These are phyloP conservation scores for Picus viridis DNA, from an alignment of 2,797 vertebrate species.

Conservation along the genomic window DNA sequence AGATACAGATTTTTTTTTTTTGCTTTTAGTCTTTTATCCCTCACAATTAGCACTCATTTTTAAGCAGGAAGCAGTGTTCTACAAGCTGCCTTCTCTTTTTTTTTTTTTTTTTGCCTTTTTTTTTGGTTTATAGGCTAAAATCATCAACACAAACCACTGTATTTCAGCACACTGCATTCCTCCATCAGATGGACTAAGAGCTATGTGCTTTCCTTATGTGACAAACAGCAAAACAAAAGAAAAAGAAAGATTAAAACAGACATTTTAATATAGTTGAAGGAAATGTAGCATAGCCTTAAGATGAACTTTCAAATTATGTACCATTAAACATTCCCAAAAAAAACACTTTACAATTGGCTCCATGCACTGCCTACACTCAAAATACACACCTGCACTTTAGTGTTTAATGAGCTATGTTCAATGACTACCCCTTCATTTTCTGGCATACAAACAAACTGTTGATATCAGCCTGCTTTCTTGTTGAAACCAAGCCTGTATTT, in stretches of 20 bases:
- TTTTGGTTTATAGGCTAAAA: neutral
- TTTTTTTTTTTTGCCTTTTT: neutral
- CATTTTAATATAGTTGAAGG: neutral
- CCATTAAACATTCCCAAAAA: neutral
- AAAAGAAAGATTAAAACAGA: neutral
- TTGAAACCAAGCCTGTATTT: neutral
- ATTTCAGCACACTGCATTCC: neutral
- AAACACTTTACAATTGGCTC: neutral
- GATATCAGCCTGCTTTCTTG: neutral
- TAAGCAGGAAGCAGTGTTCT: neutral
- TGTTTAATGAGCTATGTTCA: neutral
- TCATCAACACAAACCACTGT: neutral
- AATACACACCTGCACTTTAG: neutral
- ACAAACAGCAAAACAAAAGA: neutral
- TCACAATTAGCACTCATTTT: neutral
- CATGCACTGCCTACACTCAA: neutral
- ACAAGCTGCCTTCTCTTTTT: neutral
- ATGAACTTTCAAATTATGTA: neutral
- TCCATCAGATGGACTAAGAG: neutral
- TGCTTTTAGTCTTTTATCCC: neutral
- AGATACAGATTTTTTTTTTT: neutral
- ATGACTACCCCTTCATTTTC: neutral
- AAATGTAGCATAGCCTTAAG: neutral
- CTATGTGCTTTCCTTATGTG: neutral
- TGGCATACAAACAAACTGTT: neutral